Base-by-base conservation (phyloP, 2,113 vertebrate genomes). In the Nycticorax nycticorax region DNA sequence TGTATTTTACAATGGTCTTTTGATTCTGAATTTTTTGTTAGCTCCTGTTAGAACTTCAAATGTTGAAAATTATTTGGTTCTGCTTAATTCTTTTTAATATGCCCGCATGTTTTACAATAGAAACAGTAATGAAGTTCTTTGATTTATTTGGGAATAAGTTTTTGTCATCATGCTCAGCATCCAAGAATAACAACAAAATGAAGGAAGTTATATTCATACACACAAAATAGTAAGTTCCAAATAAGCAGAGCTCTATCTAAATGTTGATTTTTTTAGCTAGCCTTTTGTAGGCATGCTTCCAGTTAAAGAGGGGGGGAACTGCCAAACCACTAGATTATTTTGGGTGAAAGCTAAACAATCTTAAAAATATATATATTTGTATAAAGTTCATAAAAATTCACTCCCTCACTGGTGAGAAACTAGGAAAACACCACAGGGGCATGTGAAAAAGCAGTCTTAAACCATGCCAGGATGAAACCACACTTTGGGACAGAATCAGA, bases 71-170 rank as follows among this genome's bases (percentile, higher is more conserved):
- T 30, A n/a, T n/a, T 73, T 73, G 4, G 9, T 78, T 60, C 22
- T 39, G 17, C 8, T 78, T 67, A 60, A 32, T 41, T 60, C 7
- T 67, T 88, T 66, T 43, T 56, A 45, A 48, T 67, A 48, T 19
- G 2, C 1, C 17, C 8, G 23, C 2, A 9, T 35, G 2, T 23
- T 82, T 56, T 47, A 6, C 8, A 3, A 52, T 18, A 66, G 23
- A 35, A 56, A 52, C 20, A 33, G 5, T 12, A 50, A 85, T 32
- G 7, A 82, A 68, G 12, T 41, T 4, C 5, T 26, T 59, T n/a
- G 3, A 30, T 56, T 75, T 63, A 80, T 28, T 9, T 15, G 5
- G 9, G 9, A 68, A 59, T 41, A 76, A 32, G 6, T 14, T 63
- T 79, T 71, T 85, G 24, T 41, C 71, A 41, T 14, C 6, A 9